phyloP scores from a whole-genome alignment of 53 echinoderm and acorn worm genomes.

The Apostichopus leukothele region DNA sequence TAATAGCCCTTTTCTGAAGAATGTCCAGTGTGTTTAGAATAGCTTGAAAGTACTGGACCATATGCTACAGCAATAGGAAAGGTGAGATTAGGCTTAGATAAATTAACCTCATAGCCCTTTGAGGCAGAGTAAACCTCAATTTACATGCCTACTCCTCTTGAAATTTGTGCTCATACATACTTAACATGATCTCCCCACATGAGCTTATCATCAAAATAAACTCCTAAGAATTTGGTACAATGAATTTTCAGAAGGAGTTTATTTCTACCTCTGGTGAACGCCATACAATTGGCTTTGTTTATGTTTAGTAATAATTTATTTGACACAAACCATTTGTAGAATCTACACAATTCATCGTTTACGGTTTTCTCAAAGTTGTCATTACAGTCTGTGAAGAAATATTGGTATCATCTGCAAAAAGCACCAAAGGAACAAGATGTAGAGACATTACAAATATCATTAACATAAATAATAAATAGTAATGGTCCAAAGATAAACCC shows the following conservation, averaged over 20 bases:
- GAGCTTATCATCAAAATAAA: background rate
- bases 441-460: too few relatives aligned
- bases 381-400: too few relatives aligned
- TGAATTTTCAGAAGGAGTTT: background rate
- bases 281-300: too few relatives aligned
- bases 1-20: conserved; percentile 6
- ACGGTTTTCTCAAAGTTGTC: too few relatives aligned
- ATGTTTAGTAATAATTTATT: too few relatives aligned
- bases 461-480: too few relatives aligned
- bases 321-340: too few relatives aligned
- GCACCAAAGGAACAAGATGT: too few relatives aligned
- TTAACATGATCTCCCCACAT: background rate
- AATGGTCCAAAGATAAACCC: too few relatives aligned
- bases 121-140: background rate
- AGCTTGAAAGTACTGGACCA: background rate
- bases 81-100: background rate
- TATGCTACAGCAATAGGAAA: background rate
- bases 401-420: too few relatives aligned
- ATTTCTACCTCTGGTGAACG: background rate
- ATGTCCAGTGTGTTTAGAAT: background rate
- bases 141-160: conserved; percentile 6
- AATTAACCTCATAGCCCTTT: conserved; percentile 6
- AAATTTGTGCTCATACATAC: background rate
- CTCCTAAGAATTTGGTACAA: background rate
- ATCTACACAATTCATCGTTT: too few relatives aligned